Base-by-base conservation (phyloP, 2,888 invertebrate genomes). In the Parapristionchus giblindavisi region DNA sequence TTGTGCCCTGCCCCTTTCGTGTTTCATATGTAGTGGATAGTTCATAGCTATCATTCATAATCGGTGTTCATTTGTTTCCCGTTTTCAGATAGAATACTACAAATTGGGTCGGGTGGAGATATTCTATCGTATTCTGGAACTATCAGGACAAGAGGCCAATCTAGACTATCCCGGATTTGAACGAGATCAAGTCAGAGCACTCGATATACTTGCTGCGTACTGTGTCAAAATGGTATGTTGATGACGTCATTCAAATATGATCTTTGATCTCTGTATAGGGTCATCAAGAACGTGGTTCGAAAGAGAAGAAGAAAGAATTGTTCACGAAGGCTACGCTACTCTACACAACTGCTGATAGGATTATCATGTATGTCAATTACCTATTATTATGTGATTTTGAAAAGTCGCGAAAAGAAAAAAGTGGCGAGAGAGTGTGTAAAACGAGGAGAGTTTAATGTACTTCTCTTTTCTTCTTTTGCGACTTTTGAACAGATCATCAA, bases 311-410 rank as follows among this genome's bases (percentile, higher is more conserved):
- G 77, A 92, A 94, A 78, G 97, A 98, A 83, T 91, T 96, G 24
- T 98, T 98, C 87, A 94, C 94, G 36, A 96, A 96, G 65, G 99
- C 99, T 2, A 98, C 97, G 0, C 91, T 95, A 68, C 90, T 98
- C n/a, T 99, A 98, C 88, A 96, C 96, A 0, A 96, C 95, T 80
- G 99, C 98, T 5, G 99, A 99, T 89, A 97, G 97, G 90, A 98
- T 99, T 89, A 96, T 97, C 86, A 99, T 99, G 98, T 77, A 0
- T 43, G 70, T 56, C 21, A 24, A 17, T 52, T 68, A 24, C 24
- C 24, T 8, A 8, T 8, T 56, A 8, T 56, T 56, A 14, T 48
- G 11, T 48, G 11, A 48, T 48, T 48, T 11, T 14, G 11, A 48
- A 48, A 48, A 48, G 48, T 14, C 48, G 11, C 48, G 48, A 48